phyloP scores from a whole-genome alignment of 2,113 vertebrate genomes.

The Thalassoma bifasciatum region DNA sequence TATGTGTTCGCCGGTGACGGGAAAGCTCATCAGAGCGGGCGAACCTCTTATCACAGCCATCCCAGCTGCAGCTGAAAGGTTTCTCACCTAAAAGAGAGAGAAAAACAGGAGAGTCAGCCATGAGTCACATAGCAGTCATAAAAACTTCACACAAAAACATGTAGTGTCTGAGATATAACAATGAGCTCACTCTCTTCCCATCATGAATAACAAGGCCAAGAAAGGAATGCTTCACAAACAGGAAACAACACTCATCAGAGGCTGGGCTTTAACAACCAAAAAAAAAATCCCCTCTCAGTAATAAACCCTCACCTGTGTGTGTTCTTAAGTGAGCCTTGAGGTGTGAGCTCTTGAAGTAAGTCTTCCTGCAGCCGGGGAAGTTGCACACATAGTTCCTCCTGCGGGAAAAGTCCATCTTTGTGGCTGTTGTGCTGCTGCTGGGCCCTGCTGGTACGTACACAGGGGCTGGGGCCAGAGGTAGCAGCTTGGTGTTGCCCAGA shows the following conservation, averaged over 20 bases:
- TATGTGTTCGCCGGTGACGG: conserved; percentile 95
- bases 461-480: conserved; percentile 95
- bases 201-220: conserved; percentile 17
- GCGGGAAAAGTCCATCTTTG: conserved; percentile 93
- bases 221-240: conserved; percentile 46
- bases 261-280: not conserved
- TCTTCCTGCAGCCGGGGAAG: conserved; percentile 95
- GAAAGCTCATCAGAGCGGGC: conserved; percentile 97
- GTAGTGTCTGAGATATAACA: conserved; percentile 27
- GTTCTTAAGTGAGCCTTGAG: conserved; percentile 98
- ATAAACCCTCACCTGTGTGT: conserved; percentile 89
- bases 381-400: conserved; percentile 94
- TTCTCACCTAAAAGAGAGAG: conserved; percentile 89
- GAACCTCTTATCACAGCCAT: conserved; percentile 95
- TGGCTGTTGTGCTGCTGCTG: conserved; percentile 58
- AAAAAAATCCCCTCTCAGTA: not conserved
- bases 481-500: conserved; percentile 90
- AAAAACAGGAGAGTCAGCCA: conserved; percentile 38
- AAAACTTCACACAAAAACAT: conserved; percentile 2
- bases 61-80: conserved; percentile 97
- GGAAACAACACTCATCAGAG: conserved; percentile 29
- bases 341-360: conserved; percentile 99
- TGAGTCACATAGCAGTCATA: conserved; percentile 58
- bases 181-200: conserved; percentile 52
- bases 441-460: conserved; percentile 89